A percentile compares a stretch with the other conserved stretches of the same genome.
Conservation (phyloP, 2,888 invertebrate species). For the Brachylomia viminalis region DNA sequence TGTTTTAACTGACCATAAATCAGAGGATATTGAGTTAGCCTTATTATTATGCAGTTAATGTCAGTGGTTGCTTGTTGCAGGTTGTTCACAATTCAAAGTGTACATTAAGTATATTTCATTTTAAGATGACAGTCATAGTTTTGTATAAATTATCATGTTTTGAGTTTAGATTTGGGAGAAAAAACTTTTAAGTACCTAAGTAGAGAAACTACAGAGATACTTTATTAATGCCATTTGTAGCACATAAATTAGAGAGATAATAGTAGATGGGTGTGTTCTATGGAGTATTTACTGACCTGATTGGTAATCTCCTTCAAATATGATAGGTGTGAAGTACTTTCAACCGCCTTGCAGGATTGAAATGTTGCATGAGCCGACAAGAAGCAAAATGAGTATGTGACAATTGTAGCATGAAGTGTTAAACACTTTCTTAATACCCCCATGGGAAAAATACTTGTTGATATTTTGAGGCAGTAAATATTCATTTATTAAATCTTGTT, state of each 20-base stretch:
- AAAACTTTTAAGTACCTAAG: not conserved
- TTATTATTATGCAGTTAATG: conserved; percentile 54
- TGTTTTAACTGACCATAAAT: conserved; percentile 46
- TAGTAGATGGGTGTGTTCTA: not conserved
- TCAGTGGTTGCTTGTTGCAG: conserved; percentile 15
- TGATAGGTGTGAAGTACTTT: not conserved
- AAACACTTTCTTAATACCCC: conserved; percentile 7
- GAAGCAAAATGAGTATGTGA: conserved; percentile 9
- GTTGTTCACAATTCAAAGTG: conserved; percentile 21
- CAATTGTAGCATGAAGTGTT: not conserved
- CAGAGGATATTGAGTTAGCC: conserved; percentile 23
- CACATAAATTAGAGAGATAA: too few relatives aligned
- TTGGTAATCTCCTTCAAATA: conserved; percentile 28
- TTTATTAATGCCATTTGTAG: not conserved
- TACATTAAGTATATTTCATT: not conserved
- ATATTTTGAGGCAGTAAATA: not conserved
- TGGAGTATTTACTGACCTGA: conserved; percentile 39
- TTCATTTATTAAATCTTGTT: not conserved
- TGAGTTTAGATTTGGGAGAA: not conserved
- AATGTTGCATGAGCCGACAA: not conserved
- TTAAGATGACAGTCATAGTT: not conserved
- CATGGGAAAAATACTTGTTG: conserved; percentile 9
- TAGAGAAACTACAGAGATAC: not conserved
- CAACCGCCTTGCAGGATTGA: conserved; percentile 20
- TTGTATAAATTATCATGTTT: not conserved